A percentile compares a stretch with the other conserved stretches of the same genome.
Conservation (phyloP, 1,140 invertebrate species). For the Apis cerana region DNA sequence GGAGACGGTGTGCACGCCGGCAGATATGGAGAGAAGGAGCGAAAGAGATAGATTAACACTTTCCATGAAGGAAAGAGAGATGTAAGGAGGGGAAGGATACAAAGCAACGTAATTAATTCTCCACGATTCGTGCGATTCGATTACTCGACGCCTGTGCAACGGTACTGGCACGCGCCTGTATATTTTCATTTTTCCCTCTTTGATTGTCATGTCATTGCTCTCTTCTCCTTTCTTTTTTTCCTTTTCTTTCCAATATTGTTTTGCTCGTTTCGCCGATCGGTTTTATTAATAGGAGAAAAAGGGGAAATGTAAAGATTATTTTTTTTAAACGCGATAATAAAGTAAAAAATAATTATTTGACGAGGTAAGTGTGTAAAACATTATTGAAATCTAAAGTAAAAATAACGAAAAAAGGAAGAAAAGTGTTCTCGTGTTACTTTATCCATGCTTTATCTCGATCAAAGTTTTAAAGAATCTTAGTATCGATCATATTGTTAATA, state of each 20-base stretch:
- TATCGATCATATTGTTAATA: too few relatives aligned
- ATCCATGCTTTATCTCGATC: too few relatives aligned
- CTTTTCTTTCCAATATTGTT: neutral
- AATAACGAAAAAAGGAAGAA: too few relatives aligned
- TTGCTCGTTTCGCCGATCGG: slow-evolving; percentile 3
- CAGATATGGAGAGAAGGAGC: neutral
- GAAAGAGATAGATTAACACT: neutral
- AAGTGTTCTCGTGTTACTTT: too few relatives aligned
- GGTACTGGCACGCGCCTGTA: neutral
- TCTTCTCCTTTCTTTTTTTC: neutral
- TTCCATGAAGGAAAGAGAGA: neutral
- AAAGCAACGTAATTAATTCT: slow-evolving; percentile 61
- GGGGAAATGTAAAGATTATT: neutral
- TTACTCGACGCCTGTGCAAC: slow-evolving; percentile 44
- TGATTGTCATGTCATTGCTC: slow-evolving; percentile 6
- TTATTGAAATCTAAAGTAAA: too few relatives aligned
- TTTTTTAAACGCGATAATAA: too few relatives aligned
- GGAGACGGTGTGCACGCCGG: slow-evolving; percentile 36
- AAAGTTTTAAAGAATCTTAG: too few relatives aligned
- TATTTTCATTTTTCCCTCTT: slow-evolving; percentile 2
- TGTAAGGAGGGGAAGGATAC: neutral
- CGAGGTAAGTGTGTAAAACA: too few relatives aligned
- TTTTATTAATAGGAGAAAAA: neutral
- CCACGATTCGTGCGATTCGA: slow-evolving; percentile 59
- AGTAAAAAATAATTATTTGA: too few relatives aligned